Conservation (phyloP, 2,113 vertebrate genomes). For the Poeciliopsis retropinna region DNA sequence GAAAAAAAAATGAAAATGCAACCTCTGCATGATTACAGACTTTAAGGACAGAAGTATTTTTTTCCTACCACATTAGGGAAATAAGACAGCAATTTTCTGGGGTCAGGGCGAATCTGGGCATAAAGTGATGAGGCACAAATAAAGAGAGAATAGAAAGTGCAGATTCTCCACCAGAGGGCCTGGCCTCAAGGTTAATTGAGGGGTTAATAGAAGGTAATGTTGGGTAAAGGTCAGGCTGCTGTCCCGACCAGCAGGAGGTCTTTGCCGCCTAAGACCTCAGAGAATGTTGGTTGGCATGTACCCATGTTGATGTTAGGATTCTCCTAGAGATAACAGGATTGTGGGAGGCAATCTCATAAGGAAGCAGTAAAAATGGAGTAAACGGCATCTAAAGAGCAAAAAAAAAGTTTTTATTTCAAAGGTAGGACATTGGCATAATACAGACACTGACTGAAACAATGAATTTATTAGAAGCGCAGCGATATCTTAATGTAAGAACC, state of each 20-base stretch:
- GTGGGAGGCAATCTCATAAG: not conserved
- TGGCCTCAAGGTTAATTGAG: conserved; percentile 73
- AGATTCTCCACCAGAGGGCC: conserved; percentile 53
- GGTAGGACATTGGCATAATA: too few species aligned
- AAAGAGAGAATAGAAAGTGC: conserved; percentile 35
- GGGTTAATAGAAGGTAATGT: conserved; percentile 75
- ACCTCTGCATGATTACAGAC: conserved; percentile 70
- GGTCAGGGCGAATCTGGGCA: conserved; percentile 70
- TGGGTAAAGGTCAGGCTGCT: conserved; percentile 72
- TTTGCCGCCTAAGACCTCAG: conserved; percentile 43
- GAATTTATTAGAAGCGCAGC: too few species aligned
- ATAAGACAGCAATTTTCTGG: conserved; percentile 77
- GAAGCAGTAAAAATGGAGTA: too few species aligned
- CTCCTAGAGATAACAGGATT: not conserved
- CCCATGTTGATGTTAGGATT: conserved; percentile 36
- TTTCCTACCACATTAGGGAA: conserved; percentile 73
- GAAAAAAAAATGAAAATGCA: conserved; percentile 47
- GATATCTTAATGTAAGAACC: too few species aligned
- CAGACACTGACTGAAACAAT: too few species aligned
- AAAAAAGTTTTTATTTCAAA: too few species aligned
- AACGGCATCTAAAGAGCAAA: too few species aligned
- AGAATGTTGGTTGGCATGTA: conserved; percentile 47
- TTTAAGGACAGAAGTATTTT: conserved; percentile 63
- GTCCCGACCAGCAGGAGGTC: conserved; percentile 63
- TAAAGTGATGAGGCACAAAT: conserved; percentile 73